phyloP scores from a whole-genome alignment of 2,113 vertebrate genomes.

The Synodontis membranacea region DNA sequence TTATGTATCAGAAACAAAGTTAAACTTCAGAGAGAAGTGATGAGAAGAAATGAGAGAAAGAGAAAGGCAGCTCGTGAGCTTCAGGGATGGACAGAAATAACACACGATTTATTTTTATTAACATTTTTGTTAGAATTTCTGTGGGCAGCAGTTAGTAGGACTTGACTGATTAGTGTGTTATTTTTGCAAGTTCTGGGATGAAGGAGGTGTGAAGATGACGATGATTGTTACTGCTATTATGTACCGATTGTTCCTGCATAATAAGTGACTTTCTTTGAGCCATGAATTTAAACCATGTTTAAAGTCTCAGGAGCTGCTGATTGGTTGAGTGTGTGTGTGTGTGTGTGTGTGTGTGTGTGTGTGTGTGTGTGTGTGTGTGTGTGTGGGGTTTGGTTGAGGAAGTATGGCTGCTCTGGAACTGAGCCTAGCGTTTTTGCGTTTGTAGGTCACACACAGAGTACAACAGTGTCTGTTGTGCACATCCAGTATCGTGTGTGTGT shows the following conservation, averaged over 20 bases:
- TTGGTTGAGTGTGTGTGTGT: too few species aligned
- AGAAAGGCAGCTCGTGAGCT: not conserved
- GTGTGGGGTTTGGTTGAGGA: not conserved
- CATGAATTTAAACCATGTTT: too few species aligned
- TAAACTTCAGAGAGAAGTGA: not conserved
- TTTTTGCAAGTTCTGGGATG: not conserved
- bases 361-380: not conserved
- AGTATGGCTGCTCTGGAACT: not conserved
- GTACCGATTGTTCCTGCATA: too few species aligned
- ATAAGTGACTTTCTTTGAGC: too few species aligned
- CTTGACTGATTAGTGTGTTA: not conserved
- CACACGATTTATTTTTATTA: not conserved
- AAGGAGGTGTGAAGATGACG: too few species aligned
- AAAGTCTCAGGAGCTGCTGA: too few species aligned
- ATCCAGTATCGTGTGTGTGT: not conserved
- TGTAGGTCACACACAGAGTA: not conserved
- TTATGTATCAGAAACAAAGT: not conserved
- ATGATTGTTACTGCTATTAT: too few species aligned
- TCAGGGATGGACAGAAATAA: not conserved
- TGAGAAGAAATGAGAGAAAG: too few species aligned
- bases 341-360: not conserved
- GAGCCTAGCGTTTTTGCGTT: not conserved
- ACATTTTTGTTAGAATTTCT: not conserved
- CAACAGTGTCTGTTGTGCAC: not conserved
- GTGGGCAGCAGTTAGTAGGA: not conserved